Percentiles rank a stretch among this genome's conserved stretches.
phyloP scores from a whole-genome alignment of 1,140 invertebrate genomes.

The Cataglyphis hispanica region DNA sequence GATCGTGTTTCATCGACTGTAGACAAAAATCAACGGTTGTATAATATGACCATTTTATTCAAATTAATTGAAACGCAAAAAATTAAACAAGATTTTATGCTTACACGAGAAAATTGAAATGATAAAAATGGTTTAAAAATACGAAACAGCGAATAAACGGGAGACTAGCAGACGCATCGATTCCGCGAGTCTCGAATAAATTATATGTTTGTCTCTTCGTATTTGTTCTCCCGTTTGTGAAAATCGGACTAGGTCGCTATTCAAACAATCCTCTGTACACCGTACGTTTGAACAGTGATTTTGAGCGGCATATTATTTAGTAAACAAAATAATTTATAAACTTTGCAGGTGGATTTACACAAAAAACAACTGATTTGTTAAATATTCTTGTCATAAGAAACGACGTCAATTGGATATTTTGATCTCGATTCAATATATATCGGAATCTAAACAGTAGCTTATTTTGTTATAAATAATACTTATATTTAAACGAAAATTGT shows the following conservation, averaged over 20 bases:
- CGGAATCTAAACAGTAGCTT: too few species aligned
- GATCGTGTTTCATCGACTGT: background rate
- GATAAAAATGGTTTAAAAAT: too few species aligned
- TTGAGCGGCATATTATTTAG: background rate
- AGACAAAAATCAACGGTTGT: background rate
- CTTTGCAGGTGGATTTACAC: too few species aligned
- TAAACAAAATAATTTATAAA: background rate
- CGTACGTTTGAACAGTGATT: background rate
- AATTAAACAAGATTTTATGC: background rate
- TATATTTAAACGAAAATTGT: too few species aligned
- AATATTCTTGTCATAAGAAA: too few species aligned
- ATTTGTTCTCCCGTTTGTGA: background rate
- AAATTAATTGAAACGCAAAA: background rate
- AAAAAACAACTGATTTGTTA: too few species aligned
- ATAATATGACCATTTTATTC: background rate
- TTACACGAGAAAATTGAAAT: background rate
- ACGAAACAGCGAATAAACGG: background rate
- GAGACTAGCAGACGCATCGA: background rate
- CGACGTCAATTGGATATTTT: too few species aligned
- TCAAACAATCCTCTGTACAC: constrained; percentile 31
- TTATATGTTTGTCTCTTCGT: constrained; percentile 21
- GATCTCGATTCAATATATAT: too few species aligned
- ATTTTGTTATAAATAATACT: too few species aligned
- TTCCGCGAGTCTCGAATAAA: constrained; percentile 5
- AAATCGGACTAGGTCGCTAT: background rate